phyloP scores from a whole-genome alignment of 2,797 vertebrate genomes.

The Hephaestus fuliginosus region DNA sequence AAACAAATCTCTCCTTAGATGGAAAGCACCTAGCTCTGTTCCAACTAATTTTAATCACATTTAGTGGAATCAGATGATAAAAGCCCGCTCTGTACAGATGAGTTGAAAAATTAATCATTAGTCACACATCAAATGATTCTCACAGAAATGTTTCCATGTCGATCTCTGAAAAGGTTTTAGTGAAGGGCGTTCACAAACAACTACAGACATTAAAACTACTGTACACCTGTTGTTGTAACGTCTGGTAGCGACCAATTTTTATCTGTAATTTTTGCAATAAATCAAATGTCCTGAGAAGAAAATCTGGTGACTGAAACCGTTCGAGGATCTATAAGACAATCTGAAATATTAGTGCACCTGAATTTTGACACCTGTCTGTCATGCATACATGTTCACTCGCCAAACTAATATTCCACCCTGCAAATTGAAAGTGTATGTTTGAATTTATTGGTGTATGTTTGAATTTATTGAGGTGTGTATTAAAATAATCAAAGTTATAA shows the following conservation, averaged over 20 bases:
- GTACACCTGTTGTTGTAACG: background rate
- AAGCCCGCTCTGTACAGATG: background rate
- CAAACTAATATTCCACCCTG: background rate
- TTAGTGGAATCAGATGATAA: background rate
- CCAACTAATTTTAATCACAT: background rate
- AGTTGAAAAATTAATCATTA: background rate
- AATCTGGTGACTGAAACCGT: constrained; percentile 1
- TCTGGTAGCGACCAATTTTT: background rate
- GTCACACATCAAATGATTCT: background rate
- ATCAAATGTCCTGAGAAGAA: background rate
- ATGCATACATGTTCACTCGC: background rate
- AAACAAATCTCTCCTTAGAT: background rate
- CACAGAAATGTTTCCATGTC: background rate
- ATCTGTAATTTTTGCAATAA: background rate
- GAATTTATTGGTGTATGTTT: background rate
- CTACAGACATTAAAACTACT: background rate
- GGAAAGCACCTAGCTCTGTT: background rate
- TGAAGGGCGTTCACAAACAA: background rate
- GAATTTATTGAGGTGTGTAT: background rate
- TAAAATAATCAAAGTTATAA: background rate
- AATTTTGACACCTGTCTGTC: background rate
- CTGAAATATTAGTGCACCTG: background rate
- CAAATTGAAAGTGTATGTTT: background rate
- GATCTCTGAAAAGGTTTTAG: background rate
- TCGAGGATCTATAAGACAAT: background rate